phyloP scores from a whole-genome alignment of 2,888 invertebrate species.

The Drosophila emarginata region DNA sequence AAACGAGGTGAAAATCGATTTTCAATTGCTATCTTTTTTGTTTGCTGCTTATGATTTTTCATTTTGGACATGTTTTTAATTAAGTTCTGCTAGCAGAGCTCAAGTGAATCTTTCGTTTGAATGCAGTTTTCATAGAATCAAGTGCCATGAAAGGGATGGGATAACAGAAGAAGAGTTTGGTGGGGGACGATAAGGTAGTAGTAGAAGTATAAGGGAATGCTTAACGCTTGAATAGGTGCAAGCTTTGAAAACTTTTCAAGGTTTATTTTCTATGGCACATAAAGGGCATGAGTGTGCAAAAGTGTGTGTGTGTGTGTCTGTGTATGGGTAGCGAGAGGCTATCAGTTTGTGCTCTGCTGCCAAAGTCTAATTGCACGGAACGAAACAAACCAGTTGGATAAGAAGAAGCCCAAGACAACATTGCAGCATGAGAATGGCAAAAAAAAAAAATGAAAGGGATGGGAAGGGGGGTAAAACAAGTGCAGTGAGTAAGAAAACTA shows the following conservation, averaged over 20 bases:
- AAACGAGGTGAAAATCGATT: neutral
- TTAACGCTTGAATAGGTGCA: slow-evolving; percentile 57
- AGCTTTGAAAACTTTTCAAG: slow-evolving; percentile 46
- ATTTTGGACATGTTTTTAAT: slow-evolving; percentile 54
- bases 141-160: too few species aligned
- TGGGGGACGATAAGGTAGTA: too few species aligned
- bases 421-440: neutral
- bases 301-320: neutral
- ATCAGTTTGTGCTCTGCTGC: slow-evolving; percentile 62
- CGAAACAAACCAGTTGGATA: slow-evolving; percentile 78
- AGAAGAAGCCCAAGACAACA: slow-evolving; percentile 31
- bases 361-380: slow-evolving; percentile 77
- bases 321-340: slow-evolving; percentile 33
- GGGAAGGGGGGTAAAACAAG: slow-evolving; percentile 39
- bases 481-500: slow-evolving; percentile 32
- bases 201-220: slow-evolving; percentile 8
- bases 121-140: neutral
- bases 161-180: too few species aligned
- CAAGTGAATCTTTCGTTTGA: slow-evolving; percentile 11
- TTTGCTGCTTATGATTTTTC: slow-evolving; percentile 46
- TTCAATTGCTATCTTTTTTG: slow-evolving; percentile 22
- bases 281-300: neutral
- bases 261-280: slow-evolving; percentile 39
- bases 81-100: slow-evolving; percentile 46
- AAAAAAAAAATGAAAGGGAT: slow-evolving; percentile 2